Evolutionary conservation across 2,888 invertebrate genomes (phyloP).

Genomic region (Gymnosoma rotundatum): DNA sequence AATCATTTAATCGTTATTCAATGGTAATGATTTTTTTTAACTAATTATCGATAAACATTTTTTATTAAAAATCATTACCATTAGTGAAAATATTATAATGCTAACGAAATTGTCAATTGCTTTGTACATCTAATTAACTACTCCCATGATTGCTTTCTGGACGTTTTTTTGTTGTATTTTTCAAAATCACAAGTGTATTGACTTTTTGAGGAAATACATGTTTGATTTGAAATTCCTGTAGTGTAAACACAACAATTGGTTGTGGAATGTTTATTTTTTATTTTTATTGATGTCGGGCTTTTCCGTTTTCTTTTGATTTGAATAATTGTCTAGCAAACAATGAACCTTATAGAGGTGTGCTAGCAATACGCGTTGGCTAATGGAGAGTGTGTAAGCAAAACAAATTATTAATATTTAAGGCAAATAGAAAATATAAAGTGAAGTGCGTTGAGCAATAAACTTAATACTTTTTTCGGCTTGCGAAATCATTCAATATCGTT

Average conservation of each 20-base stretch:
- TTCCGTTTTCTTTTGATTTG: neutral
- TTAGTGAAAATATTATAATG: too few relatives aligned
- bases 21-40: too few relatives aligned
- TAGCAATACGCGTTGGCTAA: conserved; percentile 28
- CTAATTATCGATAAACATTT: too few relatives aligned
- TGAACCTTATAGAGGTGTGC: conserved; percentile 27
- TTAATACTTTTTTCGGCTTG: too few relatives aligned
- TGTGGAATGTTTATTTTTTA: neutral
- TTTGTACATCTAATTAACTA: too few relatives aligned
- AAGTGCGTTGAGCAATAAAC: too few relatives aligned
- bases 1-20: too few relatives aligned
- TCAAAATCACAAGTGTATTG: conserved; percentile 53
- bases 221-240: neutral
- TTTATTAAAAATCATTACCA: too few relatives aligned
- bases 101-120: too few relatives aligned
- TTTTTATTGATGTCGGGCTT: neutral
- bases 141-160: too few relatives aligned
- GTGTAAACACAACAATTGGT: conserved; percentile 23
- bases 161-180: conserved; percentile 11
- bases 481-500: too few relatives aligned
- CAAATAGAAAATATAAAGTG: too few relatives aligned
- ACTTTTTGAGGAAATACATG: conserved; percentile 63
- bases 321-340: conserved; percentile 40
- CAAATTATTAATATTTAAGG: neutral
- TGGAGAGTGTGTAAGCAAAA: neutral